Conservation (phyloP, 2,113 vertebrate genomes). For the Mormyrus iriodes region DNA sequence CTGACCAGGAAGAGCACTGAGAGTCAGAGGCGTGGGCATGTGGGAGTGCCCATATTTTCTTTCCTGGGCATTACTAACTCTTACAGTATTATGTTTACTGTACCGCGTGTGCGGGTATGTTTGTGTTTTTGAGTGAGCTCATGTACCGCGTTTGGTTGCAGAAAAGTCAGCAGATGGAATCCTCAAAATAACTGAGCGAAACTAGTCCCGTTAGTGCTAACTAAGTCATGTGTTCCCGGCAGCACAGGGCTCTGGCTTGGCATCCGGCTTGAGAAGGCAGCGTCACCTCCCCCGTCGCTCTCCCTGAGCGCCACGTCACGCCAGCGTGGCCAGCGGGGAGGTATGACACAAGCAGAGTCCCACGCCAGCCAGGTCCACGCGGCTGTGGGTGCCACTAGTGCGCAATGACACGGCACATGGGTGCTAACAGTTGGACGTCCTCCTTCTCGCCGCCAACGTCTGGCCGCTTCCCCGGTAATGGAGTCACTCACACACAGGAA, state of each 20-base stretch:
- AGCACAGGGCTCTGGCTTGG: background rate
- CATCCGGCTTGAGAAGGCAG: background rate
- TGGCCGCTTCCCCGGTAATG: slow-evolving; percentile 19
- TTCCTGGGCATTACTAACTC: background rate
- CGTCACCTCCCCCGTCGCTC: slow-evolving; percentile 1
- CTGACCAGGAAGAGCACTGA: background rate
- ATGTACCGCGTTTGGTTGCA: background rate
- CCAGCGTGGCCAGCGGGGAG: background rate
- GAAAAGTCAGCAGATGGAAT: slow-evolving; percentile 1
- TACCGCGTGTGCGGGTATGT: background rate
- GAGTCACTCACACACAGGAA: slow-evolving; percentile 20
- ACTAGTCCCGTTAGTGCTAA: background rate
- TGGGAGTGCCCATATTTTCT: background rate
- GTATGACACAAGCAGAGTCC: slow-evolving; percentile 6
- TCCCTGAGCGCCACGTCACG: background rate
- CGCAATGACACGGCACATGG: slow-evolving; percentile 13
- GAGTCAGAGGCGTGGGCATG: background rate
- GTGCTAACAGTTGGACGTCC: slow-evolving; percentile 19
- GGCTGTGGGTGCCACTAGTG: slow-evolving; percentile 7
- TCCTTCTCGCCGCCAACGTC: slow-evolving; percentile 15
- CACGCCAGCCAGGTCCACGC: background rate
- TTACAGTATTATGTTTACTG: background rate
- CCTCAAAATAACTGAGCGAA: background rate
- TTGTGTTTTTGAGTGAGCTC: background rate
- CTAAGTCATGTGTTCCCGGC: background rate